A percentile compares a stretch with the other conserved stretches of the same genome.
Conservation (phyloP, 2,888 invertebrate genomes). For the Erebia ligea region DNA sequence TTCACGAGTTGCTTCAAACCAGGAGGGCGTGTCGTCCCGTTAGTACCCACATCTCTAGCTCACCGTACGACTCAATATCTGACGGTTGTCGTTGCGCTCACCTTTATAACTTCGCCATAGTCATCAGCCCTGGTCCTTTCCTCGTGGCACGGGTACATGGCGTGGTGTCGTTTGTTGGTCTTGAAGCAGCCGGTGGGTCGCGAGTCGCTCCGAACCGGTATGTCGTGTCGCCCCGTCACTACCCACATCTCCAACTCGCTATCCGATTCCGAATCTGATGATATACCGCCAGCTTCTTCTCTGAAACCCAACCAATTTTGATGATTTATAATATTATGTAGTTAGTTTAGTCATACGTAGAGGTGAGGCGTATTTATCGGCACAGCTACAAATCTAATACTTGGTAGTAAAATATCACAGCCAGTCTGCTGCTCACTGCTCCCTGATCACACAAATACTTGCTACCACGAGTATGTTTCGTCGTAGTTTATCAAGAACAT, state of each 20-base stretch:
- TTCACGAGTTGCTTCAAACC: conserved; percentile 85
- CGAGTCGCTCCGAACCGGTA: conserved; percentile 89
- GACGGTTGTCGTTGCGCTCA: conserved; percentile 40
- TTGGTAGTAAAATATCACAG: no score
- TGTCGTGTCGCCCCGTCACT: conserved; percentile 94
- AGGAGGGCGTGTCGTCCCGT: conserved; percentile 95
- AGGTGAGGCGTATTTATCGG: no score
- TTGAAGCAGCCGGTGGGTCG: conserved; percentile 77
- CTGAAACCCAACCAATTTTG: conserved; percentile 56
- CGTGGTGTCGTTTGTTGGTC: conserved; percentile 94
- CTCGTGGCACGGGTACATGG: conserved; percentile 98
- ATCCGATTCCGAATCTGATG: conserved; percentile 90
- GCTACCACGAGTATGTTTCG: no score
- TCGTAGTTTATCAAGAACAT: no score
- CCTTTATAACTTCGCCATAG: conserved; percentile 96
- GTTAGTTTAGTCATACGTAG: no score
- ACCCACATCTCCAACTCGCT: conserved; percentile 93
- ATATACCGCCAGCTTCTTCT: conserved; percentile 87
- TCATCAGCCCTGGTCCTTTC: conserved; percentile 96
- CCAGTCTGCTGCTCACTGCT: no score
- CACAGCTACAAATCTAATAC: no score
- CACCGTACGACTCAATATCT: conserved; percentile 74
- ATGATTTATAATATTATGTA: no score
- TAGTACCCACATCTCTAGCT: conserved; percentile 92
- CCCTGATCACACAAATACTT: no score